Base-by-base conservation (phyloP, 2,888 invertebrate species). In the Ormia ochracea region DNA sequence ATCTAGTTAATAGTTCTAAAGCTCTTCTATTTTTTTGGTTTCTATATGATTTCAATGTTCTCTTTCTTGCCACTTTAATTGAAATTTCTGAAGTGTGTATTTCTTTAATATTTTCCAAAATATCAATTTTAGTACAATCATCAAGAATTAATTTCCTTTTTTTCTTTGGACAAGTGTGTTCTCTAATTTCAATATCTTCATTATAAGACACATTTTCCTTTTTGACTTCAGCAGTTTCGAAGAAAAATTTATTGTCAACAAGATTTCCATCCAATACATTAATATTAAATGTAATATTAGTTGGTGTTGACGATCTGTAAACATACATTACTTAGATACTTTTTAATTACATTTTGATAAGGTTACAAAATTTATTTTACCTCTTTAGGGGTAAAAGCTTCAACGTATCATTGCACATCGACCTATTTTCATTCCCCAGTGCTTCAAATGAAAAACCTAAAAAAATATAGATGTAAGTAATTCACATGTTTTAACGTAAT, bases 111-210 rank as follows among this genome's bases (percentile, higher is more conserved):
- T 75, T 58, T n/a, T 80, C 78, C 4, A 41, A 21, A 1, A 59
- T 26, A 43, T 80, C 72, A 14, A 82, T 50, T 33, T 76, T 80
- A 1, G 41, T 80, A 28, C 68, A 56, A 7, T 78, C 61, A 73
- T 82, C 82, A 56, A 81, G 73, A 17, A 82, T 73, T 73, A 76
- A 26, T 9, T 61, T 63, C 7, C 36, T 52, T 65, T 76, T 69
- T 21, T 12, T 66, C 63, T 70, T 59, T 1, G 0, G 17, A 17
- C 19, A 21, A 26, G 5, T 1, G 1, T 12, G 3, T 23, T 26
- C 28, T 9, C 1, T 31, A 17, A 23, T 28, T 43, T 31, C n/a
- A 43, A 21, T 21, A 14, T 9, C 26, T 14, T 43, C 41, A 9
- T 17, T 14, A 50, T 4, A 14, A 3, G 31, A 2, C 7, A 45